Conservation (phyloP, 2,888 invertebrate genomes). For the Cataglyphis albicans region DNA sequence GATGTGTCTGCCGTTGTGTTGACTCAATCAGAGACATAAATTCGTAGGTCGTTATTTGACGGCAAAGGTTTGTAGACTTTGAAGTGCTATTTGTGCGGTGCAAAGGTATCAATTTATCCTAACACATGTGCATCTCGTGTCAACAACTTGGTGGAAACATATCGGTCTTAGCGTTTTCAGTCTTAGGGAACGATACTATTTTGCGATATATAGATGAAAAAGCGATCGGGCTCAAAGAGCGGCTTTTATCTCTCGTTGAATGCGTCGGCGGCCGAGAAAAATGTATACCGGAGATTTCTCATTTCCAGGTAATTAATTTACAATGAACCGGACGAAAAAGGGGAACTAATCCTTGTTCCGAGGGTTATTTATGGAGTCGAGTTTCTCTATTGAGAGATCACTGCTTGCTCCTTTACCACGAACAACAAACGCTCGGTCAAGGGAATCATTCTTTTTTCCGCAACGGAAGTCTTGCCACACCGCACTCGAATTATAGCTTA, state of each 20-base stretch:
- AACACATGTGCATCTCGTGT: constrained; percentile 27
- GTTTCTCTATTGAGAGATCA: constrained; percentile 63
- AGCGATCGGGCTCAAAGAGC: constrained; percentile 80
- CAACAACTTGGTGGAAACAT: neutral
- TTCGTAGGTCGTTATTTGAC: constrained; percentile 33
- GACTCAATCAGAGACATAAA: constrained; percentile 41
- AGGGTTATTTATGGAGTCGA: constrained; percentile 82
- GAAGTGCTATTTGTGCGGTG: constrained; percentile 30
- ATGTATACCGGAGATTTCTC: constrained; percentile 85
- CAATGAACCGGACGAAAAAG: constrained; percentile 84
- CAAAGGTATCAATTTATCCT: constrained; percentile 42
- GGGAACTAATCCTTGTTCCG: constrained; percentile 80
- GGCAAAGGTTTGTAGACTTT: constrained; percentile 39
- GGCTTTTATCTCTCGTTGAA: constrained; percentile 82
- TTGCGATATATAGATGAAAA: constrained; percentile 34
- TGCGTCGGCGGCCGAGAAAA: constrained; percentile 73
- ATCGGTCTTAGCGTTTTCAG: neutral
- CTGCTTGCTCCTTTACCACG: constrained; percentile 48
- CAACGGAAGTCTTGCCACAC: constrained; percentile 37
- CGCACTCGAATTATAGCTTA: constrained; percentile 18
- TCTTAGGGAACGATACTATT: constrained; percentile 2
- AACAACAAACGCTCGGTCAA: constrained; percentile 62
- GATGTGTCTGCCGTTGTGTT: constrained; percentile 20
- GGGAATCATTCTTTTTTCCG: constrained; percentile 26
- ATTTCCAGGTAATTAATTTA: constrained; percentile 86